phyloP scores from a whole-genome alignment of 2,113 vertebrate species.

The Anarrhichthys ocellatus region DNA sequence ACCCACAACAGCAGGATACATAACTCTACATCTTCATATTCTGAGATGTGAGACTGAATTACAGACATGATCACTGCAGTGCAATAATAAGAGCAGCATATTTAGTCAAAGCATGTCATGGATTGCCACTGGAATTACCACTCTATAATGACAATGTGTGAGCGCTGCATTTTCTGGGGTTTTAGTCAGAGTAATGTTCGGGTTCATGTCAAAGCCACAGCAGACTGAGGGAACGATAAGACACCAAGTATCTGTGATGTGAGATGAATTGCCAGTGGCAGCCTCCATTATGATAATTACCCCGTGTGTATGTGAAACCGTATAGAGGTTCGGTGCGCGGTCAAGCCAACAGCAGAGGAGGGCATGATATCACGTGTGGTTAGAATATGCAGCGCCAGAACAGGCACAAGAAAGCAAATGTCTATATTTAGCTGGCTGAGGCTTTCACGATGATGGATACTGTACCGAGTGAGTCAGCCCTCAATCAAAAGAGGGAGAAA shows the following conservation, averaged over 20 bases:
- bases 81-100: constrained; percentile 30
- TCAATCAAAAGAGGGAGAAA: constrained; percentile 66
- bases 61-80: constrained; percentile 5
- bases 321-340: constrained; percentile 58
- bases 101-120: constrained; percentile 2
- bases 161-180: constrained; percentile 9
- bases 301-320: constrained; percentile 41
- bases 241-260: constrained; percentile 29
- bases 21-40: not conserved
- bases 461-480: constrained; percentile 70
- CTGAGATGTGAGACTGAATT: constrained; percentile 4
- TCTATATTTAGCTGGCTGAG: constrained; percentile 73
- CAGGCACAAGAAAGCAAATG: constrained; percentile 65
- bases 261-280: constrained; percentile 60
- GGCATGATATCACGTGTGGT: constrained; percentile 63
- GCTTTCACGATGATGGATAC: constrained; percentile 73
- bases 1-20: not conserved
- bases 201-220: constrained; percentile 50
- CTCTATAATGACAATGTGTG: constrained; percentile 40
- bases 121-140: constrained; percentile 37
- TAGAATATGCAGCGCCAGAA: constrained; percentile 50
- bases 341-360: constrained; percentile 30
- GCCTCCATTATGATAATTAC: constrained; percentile 65
- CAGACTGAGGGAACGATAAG: constrained; percentile 43
- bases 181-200: constrained; percentile 43